These are phyloP conservation scores for Gonatopus flavifemur DNA, from an alignment of 1,140 invertebrate species.

Conservation along the genomic window DNA sequence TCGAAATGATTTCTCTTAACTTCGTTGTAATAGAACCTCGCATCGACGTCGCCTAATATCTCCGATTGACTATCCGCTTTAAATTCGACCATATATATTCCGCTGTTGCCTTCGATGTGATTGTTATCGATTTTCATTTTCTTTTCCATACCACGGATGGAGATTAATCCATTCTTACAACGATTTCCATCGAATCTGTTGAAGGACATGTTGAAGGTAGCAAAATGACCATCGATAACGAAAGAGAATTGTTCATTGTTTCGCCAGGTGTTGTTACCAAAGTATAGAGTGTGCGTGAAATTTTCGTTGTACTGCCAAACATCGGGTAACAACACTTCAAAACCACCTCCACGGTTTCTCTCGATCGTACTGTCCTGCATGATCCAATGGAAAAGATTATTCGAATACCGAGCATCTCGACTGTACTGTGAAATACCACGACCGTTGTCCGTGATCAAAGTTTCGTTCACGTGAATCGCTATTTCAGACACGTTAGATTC, in stretches of 20 bases:
- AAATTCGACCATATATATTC: slow-evolving; percentile 86
- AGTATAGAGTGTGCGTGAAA: slow-evolving; percentile 85
- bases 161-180: slow-evolving; percentile 81
- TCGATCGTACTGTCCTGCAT: slow-evolving; percentile 86
- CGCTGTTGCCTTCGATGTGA: slow-evolving; percentile 80
- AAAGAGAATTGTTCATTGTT: slow-evolving; percentile 85
- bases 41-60: slow-evolving; percentile 81
- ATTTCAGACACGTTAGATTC: slow-evolving; percentile 82
- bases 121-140: slow-evolving; percentile 79
- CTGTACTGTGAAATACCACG: slow-evolving; percentile 84
- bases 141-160: slow-evolving; percentile 96
- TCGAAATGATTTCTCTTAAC: slow-evolving; percentile 71
- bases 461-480: slow-evolving; percentile 81
- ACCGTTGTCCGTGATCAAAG: slow-evolving; percentile 81
- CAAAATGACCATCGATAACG: slow-evolving; percentile 88
- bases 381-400: slow-evolving; percentile 93
- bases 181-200: slow-evolving; percentile 86
- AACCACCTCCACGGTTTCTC: slow-evolving; percentile 79
- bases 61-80: slow-evolving; percentile 90
- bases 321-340: slow-evolving; percentile 85
- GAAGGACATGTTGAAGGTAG: slow-evolving; percentile 77
- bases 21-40: slow-evolving; percentile 78
- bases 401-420: slow-evolving; percentile 85
- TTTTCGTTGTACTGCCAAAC: slow-evolving; percentile 96
- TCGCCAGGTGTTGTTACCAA: slow-evolving; percentile 84